Base-by-base conservation (phyloP, 1,140 invertebrate species). In the Aphis craccivora region DNA sequence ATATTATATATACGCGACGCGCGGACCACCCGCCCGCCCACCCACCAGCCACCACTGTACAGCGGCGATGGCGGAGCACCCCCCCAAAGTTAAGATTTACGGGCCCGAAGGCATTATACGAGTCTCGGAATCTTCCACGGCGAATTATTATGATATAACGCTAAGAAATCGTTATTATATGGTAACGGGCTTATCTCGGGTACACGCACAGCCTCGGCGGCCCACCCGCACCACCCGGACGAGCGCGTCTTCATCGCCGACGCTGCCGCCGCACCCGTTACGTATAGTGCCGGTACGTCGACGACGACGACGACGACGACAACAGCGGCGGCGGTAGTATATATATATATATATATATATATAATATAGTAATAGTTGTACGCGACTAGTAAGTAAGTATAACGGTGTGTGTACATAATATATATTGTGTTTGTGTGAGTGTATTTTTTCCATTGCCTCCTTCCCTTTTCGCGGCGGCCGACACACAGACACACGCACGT, bases 91-190 rank as follows among this genome's bases (percentile, higher is more conserved):
- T 93, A 93, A 93, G 91, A 93, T 93, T 93, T 93, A 93, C 91
- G 91, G 91, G 91, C 91, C 91, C 91, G 81, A 86, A 86, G 91
- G 91, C 91, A 93, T 93, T 93, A 93, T 84, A 86, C 91, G 81
- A 55, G 91, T 86, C 45, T 53, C 81, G 91, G 81, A 93, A 93
- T 93, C 91, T 93, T 93, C 81, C 91, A 40, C 91, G 91, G 91
- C 91, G 91, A 86, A 93, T 93, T 93, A 93, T 93, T 93, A 93
- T 93, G 91, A 93, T 93, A 93, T 93, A 93, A 93, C 91, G 91
- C 91, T 93, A 93, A 93, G 91, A 93, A 93, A 93, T 93, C 91
- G 91, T 93, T 93, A 93, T 93, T 93, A 93, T 93, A 93, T 93
- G 91, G 91, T 93, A 93, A 93, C 91, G 91, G 91, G 91, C 91